Evolutionary conservation across 2,888 invertebrate genomes (phyloP), one percentile per base, ranked within the genome.

Genomic region (Oxytorus armatus): DNA sequence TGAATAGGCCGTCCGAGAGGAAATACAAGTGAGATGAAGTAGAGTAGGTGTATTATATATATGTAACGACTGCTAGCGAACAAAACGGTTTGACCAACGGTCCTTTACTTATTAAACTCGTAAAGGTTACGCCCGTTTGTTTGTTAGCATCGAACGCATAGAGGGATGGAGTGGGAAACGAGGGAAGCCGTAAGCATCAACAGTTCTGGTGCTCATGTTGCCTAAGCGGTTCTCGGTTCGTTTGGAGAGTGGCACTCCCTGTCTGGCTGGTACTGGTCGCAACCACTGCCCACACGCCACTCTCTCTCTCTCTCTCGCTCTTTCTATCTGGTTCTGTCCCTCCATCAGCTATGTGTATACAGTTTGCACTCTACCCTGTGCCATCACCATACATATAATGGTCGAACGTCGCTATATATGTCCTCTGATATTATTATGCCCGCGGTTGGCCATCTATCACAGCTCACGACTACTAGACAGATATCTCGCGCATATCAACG

Each of bases 211-310:
- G 70, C 68, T 53, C 70, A 44, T 76, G 79, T 75, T 73, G 66
- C 44, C 79, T 59, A 76, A 77, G 76, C 72, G 51, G 72, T 65
- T 74, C 70, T 82, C 74, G 76, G 84, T 82, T 84, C 81, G 84
- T 87, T 87, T 84, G 83, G 82, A 86, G 73, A 47, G 87, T 87
- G 90, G 89, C 91, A 91, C 91, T 90, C 91, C 91, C 90, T 90
- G 89, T 89, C 85, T 82, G 86, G 84, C 88, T 88, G 88, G 66
- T 72, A 66, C 70, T 39, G 76, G 47, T 75, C 72, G 68, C 68
- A 68, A 55, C 72, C 73, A 83, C 90, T 87, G 87, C 90, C 91
- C 90, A 91, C 90, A 89, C 89, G 44, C 59, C 84, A 81, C 87
- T 87, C 87, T 87, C 84, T 68, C 68, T n/a, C n/a, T n/a, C n/a